phyloP scores from a whole-genome alignment of 2,888 invertebrate species.

The Frankliniella fusca region DNA sequence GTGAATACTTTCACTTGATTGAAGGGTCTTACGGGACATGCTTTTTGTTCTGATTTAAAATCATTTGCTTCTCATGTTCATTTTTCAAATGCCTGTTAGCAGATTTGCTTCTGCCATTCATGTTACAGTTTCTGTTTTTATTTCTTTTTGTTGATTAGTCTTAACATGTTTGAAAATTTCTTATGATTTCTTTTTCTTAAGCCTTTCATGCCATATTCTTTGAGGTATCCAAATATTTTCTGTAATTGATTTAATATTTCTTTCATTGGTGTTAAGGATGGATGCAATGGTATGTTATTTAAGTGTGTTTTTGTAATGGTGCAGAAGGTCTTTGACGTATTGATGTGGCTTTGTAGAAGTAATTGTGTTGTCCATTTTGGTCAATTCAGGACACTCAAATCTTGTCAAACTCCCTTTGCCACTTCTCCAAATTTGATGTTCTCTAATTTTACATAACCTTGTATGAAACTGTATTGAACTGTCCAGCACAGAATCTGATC shows the following conservation, averaged over 20 bases:
- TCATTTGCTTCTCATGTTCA: background rate
- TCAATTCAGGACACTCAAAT: slow-evolving; percentile 56
- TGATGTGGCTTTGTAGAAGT: slow-evolving; percentile 24
- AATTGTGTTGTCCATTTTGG: slow-evolving; percentile 4
- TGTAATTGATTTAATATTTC: background rate
- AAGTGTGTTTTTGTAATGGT: background rate
- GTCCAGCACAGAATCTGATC: slow-evolving; percentile 7
- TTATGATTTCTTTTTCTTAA: background rate
- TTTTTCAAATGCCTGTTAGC: background rate
- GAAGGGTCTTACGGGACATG: background rate
- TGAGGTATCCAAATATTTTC: background rate
- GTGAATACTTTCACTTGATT: background rate
- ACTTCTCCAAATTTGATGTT: slow-evolving; percentile 25
- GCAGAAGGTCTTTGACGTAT: slow-evolving; percentile 14
- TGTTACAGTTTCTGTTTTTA: slow-evolving; percentile 1
- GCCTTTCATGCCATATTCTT: background rate
- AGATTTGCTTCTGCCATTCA: background rate
- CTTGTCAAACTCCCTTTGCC: slow-evolving; percentile 61
- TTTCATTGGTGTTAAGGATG: background rate
- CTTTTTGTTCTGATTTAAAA: background rate
- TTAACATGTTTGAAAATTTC: background rate
- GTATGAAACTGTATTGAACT: slow-evolving; percentile 18
- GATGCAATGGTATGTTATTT: background rate
- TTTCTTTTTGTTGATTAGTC: slow-evolving; percentile 12
- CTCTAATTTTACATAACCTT: background rate